These are phyloP conservation scores for Oscheius onirici DNA, from an alignment of 2,888 invertebrate genomes.

Conservation along the genomic window DNA sequence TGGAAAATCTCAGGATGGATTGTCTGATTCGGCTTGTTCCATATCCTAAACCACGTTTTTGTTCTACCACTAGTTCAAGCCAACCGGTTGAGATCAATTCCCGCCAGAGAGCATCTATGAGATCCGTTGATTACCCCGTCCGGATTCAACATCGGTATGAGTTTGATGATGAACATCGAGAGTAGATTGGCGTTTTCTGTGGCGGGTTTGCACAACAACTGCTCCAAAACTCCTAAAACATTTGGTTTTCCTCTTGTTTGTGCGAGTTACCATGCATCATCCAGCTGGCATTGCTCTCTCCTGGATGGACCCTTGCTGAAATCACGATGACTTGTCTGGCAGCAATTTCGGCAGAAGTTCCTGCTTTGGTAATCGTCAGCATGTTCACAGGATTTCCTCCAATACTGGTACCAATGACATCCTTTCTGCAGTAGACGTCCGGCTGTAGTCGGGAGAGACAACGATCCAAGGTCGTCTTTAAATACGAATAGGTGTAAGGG, in stretches of 20 bases:
- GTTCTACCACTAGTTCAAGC: not conserved
- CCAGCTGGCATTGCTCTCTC: slow-evolving; percentile 88
- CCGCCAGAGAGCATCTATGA: slow-evolving; percentile 77
- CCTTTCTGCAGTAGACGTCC: slow-evolving; percentile 42
- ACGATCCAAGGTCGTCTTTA: slow-evolving; percentile 68
- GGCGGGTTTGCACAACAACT: slow-evolving; percentile 37
- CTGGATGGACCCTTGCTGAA: slow-evolving; percentile 85
- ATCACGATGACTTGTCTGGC: slow-evolving; percentile 77
- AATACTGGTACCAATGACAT: slow-evolving; percentile 49
- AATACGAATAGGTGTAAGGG: slow-evolving; percentile 86
- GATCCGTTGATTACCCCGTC: slow-evolving; percentile 83
- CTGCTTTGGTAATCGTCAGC: slow-evolving; percentile 79
- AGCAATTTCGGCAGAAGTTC: slow-evolving; percentile 67
- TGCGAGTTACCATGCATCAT: slow-evolving; percentile 80
- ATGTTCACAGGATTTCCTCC: slow-evolving; percentile 76
- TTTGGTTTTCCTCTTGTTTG: not conserved
- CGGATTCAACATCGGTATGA: slow-evolving; percentile 88
- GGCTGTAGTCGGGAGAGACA: slow-evolving; percentile 32
- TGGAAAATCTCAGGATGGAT: slow-evolving; percentile 95
- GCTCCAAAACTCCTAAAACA: slow-evolving; percentile 45
- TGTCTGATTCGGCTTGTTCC: slow-evolving; percentile 88
- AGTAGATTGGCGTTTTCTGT: slow-evolving; percentile 76
- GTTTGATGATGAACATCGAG: slow-evolving; percentile 83
- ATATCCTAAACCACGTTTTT: slow-evolving; percentile 72
- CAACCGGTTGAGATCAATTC: slow-evolving; percentile 85